Conservation (phyloP, 1,140 invertebrate species). For the Drosophila gunungcola region DNA sequence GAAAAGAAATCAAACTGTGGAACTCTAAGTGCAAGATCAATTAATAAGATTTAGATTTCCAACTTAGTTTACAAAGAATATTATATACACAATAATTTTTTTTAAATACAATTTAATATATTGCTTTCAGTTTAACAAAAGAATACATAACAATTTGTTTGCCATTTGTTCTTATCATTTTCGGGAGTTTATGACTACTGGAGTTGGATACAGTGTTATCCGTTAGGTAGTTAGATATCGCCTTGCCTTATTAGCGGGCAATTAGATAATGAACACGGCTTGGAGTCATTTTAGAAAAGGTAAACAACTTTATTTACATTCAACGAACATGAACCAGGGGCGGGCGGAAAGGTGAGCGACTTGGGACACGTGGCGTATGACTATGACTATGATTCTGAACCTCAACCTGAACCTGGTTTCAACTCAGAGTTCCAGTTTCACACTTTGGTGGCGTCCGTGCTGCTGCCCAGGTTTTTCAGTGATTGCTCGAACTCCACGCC, state of each 20-base stretch:
- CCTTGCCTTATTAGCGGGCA: conserved; percentile 26
- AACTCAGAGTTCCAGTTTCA: neutral
- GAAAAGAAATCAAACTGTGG: too few species aligned
- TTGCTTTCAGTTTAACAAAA: conserved; percentile 2
- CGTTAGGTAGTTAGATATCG: conserved; percentile 9
- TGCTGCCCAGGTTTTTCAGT: conserved; percentile 84
- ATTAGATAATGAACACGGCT: conserved; percentile 22
- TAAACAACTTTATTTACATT: conserved; percentile 81
- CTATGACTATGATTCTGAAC: neutral
- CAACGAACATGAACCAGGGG: conserved; percentile 56
- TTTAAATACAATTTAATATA: neutral
- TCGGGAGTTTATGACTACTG: neutral
- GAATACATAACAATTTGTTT: conserved; percentile 6
- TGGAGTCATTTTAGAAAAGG: conserved; percentile 57
- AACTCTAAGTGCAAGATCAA: too few species aligned
- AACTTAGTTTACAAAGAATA: neutral
- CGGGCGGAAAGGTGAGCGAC: conserved; percentile 15
- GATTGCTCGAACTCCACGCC: conserved; percentile 91
- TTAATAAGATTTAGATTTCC: too few species aligned
- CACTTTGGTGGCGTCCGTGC: conserved; percentile 30
- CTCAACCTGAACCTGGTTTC: neutral
- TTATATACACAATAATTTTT: neutral
- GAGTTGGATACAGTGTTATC: neutral
- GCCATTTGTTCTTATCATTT: neutral
- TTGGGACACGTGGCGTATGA: conserved; percentile 7